Conservation (phyloP, 2,797 vertebrate genomes). For the Macroramphosus scolopax region DNA sequence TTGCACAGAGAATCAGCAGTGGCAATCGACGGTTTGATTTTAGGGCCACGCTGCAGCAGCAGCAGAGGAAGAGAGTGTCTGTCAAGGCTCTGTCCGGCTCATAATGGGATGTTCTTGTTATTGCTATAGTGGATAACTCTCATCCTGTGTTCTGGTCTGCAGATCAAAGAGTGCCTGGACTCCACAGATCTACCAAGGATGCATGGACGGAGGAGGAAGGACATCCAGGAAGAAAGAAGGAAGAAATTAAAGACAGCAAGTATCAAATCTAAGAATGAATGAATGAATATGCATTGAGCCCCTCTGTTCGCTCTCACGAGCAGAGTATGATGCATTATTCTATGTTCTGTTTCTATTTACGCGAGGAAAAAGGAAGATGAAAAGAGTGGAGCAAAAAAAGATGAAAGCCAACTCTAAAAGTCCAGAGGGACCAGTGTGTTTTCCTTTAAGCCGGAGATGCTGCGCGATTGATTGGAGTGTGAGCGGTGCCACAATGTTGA, state of each 20-base stretch:
- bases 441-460: constrained; percentile 27
- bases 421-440: constrained; percentile 35
- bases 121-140: constrained; percentile 71
- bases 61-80: constrained; percentile 41
- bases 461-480: constrained; percentile 12
- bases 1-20: constrained; percentile 38
- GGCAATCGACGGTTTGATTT: constrained; percentile 33
- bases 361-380: constrained; percentile 19
- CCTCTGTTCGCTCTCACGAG: constrained; percentile 23
- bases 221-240: not conserved
- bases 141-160: constrained; percentile 75
- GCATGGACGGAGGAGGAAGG: constrained; percentile 24
- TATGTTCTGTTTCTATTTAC: constrained; percentile 28
- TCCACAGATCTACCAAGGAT: constrained; percentile 42
- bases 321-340: too few relatives aligned
- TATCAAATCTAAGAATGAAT: not conserved
- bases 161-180: constrained; percentile 70
- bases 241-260: not conserved
- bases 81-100: constrained; percentile 62
- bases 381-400: constrained; percentile 12
- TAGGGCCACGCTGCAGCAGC: constrained; percentile 22
- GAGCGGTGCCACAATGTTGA: constrained; percentile 2
- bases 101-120: constrained; percentile 77
- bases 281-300: constrained; percentile 5
- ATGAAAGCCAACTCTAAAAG: constrained; percentile 43